phyloP scores from a whole-genome alignment of 2,797 vertebrate species.

The Macropodus opercularis region DNA sequence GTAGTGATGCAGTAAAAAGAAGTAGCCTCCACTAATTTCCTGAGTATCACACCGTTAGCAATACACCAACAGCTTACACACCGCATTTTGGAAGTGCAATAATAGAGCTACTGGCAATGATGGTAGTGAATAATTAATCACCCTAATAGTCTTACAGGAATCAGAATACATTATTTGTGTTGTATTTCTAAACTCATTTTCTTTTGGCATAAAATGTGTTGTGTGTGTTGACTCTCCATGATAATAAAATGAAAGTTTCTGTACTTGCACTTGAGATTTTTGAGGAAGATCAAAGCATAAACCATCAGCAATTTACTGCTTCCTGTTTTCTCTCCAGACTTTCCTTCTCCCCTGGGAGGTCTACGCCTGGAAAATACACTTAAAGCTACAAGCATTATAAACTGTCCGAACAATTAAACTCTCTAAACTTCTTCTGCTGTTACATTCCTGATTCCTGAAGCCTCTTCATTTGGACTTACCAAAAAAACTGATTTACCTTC shows the following conservation, averaged over 20 bases:
- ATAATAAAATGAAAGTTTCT: not conserved
- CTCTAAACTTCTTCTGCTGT: not conserved
- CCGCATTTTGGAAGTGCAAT: not conserved
- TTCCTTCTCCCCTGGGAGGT: not conserved
- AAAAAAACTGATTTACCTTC: no score
- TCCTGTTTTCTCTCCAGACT: not conserved
- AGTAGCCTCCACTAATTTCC: not conserved
- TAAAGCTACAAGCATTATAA: constrained; percentile 1
- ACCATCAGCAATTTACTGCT: not conserved
- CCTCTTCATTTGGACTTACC: no score
- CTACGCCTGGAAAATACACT: not conserved
- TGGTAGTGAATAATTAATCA: not conserved
- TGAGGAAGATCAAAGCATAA: not conserved
- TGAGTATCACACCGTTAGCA: no score
- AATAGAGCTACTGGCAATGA: not conserved
- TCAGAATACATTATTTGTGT: not conserved
- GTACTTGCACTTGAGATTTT: not conserved
- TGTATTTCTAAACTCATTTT: not conserved
- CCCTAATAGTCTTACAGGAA: not conserved
- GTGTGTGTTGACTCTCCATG: not conserved
- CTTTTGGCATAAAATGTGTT: not conserved
- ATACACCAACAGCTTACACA: no score
- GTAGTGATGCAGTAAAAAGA: not conserved
- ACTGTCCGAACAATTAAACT: not conserved
- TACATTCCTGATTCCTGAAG: no score